Evolutionary conservation across 92 coral and sea anemone species (phyloP).

Genomic region (Zoanthus sociatus): DNA sequence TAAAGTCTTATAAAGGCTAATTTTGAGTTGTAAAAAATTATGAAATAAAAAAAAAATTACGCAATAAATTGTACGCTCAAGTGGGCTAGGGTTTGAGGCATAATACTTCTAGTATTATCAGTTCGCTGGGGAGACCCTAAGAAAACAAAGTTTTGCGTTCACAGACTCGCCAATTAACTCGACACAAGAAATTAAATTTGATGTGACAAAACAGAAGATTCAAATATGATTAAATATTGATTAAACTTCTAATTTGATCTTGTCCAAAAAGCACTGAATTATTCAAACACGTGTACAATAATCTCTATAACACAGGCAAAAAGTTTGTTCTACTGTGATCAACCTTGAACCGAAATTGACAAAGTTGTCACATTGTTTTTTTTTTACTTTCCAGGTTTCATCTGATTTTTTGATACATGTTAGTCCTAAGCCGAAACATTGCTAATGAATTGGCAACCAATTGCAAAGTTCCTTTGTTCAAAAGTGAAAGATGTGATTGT

Average conservation of each 20-base stretch:
- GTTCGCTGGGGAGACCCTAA: slow-evolving; percentile 13
- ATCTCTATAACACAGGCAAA: background rate
- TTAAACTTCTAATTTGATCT: slow-evolving; percentile 10
- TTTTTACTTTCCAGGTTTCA: too few relatives aligned
- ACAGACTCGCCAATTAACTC: slow-evolving; percentile 2
- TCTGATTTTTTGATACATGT: too few relatives aligned
- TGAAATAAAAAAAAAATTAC: background rate
- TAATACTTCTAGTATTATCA: slow-evolving; percentile 2
- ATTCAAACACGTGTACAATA: background rate
- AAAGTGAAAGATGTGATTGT: too few relatives aligned
- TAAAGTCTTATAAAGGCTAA: background rate
- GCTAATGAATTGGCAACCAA: too few relatives aligned
- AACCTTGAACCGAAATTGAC: background rate
- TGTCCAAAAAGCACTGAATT: slow-evolving; percentile 1
- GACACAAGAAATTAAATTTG: background rate
- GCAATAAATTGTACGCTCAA: background rate
- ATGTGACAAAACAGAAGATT: slow-evolving; percentile 2
- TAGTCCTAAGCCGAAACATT: too few relatives aligned
- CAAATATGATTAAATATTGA: slow-evolving; percentile 2
- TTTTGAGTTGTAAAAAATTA: background rate
- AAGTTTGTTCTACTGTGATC: background rate
- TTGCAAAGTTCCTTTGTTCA: too few relatives aligned
- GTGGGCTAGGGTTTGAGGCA: slow-evolving; percentile 8
- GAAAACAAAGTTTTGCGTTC: slow-evolving; percentile 6
- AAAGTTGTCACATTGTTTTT: too few relatives aligned